Evolutionary conservation across 2,113 vertebrate genomes (phyloP).

Genomic region (Eptesicus fuscus): DNA sequence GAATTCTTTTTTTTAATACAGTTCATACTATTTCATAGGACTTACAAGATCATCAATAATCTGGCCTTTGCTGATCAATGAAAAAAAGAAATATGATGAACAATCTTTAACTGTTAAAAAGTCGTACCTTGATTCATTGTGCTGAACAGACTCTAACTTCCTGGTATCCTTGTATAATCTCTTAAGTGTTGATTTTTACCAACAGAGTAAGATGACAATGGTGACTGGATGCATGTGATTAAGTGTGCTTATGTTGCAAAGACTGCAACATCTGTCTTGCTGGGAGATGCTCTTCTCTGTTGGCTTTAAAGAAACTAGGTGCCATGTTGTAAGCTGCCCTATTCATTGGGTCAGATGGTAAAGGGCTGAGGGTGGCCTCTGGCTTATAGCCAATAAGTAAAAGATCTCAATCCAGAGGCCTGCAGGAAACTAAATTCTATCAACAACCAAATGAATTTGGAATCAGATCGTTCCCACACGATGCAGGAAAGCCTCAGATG

Average conservation of each 20-base stretch:
- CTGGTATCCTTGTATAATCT: neutral
- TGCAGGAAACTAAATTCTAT: neutral
- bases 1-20: neutral
- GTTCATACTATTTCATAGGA: neutral
- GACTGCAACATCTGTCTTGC: neutral
- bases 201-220: neutral
- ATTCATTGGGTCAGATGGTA: neutral
- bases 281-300: neutral
- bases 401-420: neutral
- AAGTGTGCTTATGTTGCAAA: neutral
- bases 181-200: neutral
- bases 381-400: neutral
- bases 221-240: neutral
- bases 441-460: neutral
- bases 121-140: neutral
- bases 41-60: neutral
- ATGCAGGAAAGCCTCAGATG: neutral
- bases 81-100: neutral
- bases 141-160: neutral
- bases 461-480: neutral
- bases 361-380: neutral
- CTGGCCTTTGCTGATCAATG: neutral
- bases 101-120: neutral
- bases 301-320: neutral
- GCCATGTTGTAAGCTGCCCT: neutral